Conservation (phyloP, 2,888 invertebrate genomes). For the Erebia palarica region DNA sequence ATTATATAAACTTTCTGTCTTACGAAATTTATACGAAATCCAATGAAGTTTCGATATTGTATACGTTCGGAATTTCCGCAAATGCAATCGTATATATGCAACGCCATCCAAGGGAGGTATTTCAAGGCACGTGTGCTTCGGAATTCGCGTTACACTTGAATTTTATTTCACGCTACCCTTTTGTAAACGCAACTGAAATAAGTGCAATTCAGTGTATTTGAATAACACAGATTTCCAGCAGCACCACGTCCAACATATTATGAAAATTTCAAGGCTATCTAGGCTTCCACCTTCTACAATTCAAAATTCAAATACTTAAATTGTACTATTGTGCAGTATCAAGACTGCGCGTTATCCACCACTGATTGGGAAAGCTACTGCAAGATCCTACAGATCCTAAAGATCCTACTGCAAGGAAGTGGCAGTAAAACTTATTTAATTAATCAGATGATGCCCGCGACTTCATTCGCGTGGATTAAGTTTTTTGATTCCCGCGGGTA, state of each 20-base stretch:
- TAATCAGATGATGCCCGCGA: too few species aligned
- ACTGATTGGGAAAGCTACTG: too few species aligned
- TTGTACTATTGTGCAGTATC: too few species aligned
- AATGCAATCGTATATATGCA: conserved; percentile 18
- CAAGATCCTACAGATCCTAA: too few species aligned
- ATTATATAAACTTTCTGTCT: background rate
- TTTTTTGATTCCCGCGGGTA: too few species aligned
- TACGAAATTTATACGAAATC: background rate
- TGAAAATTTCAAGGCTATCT: background rate
- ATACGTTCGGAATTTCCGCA: conserved; percentile 2
- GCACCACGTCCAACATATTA: background rate
- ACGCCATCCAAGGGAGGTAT: conserved; percentile 7
- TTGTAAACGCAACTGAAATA: conserved; percentile 10
- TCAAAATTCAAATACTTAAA: too few species aligned
- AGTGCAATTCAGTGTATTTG: conserved; percentile 14
- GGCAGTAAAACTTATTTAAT: too few species aligned
- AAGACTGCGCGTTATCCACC: too few species aligned
- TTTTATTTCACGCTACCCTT: conserved; percentile 17
- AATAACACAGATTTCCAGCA: conserved; percentile 11
- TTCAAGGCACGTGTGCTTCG: conserved; percentile 15
- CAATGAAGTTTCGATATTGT: conserved; percentile 3
- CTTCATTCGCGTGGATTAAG: too few species aligned
- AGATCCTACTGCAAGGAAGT: too few species aligned
- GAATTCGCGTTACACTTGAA: conserved; percentile 16
- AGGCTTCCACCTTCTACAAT: too few species aligned